These are phyloP conservation scores for Harpalus rubripes DNA, from an alignment of 2,888 invertebrate genomes.

Conservation along the genomic window DNA sequence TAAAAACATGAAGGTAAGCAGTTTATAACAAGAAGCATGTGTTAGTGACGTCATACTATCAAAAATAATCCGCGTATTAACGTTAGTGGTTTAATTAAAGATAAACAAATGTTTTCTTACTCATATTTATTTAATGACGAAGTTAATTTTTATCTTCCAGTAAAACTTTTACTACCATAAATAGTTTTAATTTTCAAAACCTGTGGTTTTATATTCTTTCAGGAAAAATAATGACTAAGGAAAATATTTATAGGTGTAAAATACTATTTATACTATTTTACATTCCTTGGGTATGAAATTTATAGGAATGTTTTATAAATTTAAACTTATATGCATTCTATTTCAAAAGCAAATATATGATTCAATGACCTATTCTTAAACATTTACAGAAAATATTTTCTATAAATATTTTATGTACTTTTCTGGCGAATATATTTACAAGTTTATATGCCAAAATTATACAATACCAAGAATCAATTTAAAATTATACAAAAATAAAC, in stretches of 20 bases:
- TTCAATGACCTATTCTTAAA: not conserved
- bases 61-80: constrained; percentile 18
- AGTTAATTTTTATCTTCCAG: constrained; percentile 1
- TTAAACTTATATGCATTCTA: not conserved
- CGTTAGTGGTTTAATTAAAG: not conserved
- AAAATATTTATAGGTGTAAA: constrained; percentile 2
- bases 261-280: not conserved
- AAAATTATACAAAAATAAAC: not conserved
- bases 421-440: not conserved
- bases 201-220: not conserved
- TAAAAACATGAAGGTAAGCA: constrained; percentile 10
- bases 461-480: not conserved
- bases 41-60: constrained; percentile 19
- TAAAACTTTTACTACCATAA: not conserved
- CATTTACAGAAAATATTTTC: not conserved
- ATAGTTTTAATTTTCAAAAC: not conserved
- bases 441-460: not conserved
- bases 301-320: not conserved
- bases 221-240: constrained; percentile 4
- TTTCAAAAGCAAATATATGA: not conserved
- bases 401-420: not conserved
- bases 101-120: not conserved
- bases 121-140: not conserved
- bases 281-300: not conserved
- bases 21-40: constrained; percentile 33